A percentile compares a stretch with the other conserved stretches of the same genome.
phyloP scores from a whole-genome alignment of 2,888 invertebrate species.

The Calameuta idolon region DNA sequence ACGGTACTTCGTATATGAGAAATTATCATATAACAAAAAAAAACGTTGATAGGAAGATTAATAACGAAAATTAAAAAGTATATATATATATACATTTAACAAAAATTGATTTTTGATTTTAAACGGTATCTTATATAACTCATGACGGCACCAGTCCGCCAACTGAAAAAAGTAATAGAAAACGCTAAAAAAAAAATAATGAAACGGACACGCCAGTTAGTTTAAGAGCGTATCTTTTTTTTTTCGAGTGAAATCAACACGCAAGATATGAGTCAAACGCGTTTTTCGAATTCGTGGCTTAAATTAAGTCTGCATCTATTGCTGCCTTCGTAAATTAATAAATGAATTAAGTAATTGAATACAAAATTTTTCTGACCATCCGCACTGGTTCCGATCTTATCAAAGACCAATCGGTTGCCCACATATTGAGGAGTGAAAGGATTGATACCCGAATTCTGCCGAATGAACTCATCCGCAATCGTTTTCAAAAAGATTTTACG shows the following conservation, averaged over 20 bases:
- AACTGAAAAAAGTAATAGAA: neutral
- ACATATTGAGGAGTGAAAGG: constrained; percentile 33
- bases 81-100: neutral
- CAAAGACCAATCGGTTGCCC: constrained; percentile 36
- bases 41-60: neutral
- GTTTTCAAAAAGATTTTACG: constrained; percentile 41
- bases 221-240: neutral
- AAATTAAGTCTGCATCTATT: constrained; percentile 34
- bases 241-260: neutral
- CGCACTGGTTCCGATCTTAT: neutral
- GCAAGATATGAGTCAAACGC: constrained; percentile 8
- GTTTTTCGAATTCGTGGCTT: constrained; percentile 29
- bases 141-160: neutral
- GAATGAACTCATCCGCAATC: constrained; percentile 33
- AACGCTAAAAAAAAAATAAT: neutral
- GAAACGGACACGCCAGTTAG: neutral
- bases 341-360: constrained; percentile 68
- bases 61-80: neutral
- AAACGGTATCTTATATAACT: neutral
- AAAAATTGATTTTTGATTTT: neutral
- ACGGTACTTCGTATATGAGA: neutral
- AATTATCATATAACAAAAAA: neutral
- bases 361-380: constrained; percentile 32
- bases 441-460: constrained; percentile 18
- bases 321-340: constrained; percentile 70